Percentiles rank a stretch among this genome's conserved stretches.
Conservation (phyloP, 2,888 invertebrate species). For the Cremastobaeus sp. region DNA sequence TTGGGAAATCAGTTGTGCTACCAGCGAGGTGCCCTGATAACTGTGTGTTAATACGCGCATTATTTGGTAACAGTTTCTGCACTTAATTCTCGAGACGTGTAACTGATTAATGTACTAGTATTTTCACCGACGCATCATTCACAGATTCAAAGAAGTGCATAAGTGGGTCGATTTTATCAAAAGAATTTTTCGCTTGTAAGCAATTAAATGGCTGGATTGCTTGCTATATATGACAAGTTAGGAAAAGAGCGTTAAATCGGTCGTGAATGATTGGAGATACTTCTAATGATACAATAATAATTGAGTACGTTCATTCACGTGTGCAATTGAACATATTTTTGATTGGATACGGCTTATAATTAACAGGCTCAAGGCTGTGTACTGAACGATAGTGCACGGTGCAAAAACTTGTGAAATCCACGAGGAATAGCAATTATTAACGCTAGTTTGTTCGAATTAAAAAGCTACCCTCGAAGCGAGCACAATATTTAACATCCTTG, state of each 20-base stretch:
- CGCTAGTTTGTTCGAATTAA: too few relatives aligned
- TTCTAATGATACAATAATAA: constrained; percentile 44
- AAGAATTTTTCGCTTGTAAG: too few relatives aligned
- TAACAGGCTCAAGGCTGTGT: constrained; percentile 30
- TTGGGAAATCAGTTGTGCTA: constrained; percentile 15
- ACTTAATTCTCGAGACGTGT: constrained; percentile 3
- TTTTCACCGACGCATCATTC: too few relatives aligned
- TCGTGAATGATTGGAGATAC: constrained; percentile 40
- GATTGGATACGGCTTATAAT: constrained; percentile 40
- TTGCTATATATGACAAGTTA: constrained; percentile 18
- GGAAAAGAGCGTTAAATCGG: constrained; percentile 28
- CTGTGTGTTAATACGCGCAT: constrained; percentile 17
- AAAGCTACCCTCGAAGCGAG: too few relatives aligned
- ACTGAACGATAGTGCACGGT: constrained; percentile 22
- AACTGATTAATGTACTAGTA: not conserved
- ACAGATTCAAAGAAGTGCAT: not conserved
- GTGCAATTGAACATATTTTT: constrained; percentile 46
- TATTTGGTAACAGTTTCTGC: not conserved
- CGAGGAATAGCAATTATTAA: too few relatives aligned
- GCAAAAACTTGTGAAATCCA: constrained; percentile 23
- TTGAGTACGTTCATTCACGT: constrained; percentile 35
- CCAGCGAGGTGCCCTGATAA: constrained; percentile 21
- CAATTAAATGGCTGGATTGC: constrained; percentile 11
- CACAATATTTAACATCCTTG: too few relatives aligned
- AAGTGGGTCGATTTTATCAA: too few relatives aligned